Conservation (phyloP, 1,140 invertebrate species). For the Drosophila arawakana region DNA sequence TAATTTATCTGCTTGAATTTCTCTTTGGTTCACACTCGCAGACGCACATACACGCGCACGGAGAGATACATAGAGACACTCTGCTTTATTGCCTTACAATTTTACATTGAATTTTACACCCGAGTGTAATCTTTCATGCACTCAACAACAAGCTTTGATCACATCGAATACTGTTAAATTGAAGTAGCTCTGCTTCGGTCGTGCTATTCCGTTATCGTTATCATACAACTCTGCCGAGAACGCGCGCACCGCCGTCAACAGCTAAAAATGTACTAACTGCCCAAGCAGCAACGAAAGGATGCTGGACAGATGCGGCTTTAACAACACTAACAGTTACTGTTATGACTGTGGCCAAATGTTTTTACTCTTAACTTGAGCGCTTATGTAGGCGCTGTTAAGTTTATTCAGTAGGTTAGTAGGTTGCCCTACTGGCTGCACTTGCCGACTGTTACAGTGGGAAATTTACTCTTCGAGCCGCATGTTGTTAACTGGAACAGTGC, state of each 20-base stretch:
- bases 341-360: slow-evolving; percentile 10
- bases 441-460: slow-evolving; percentile 52
- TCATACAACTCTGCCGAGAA: slow-evolving; percentile 47
- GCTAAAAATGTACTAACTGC: slow-evolving; percentile 72
- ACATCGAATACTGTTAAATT: slow-evolving; percentile 36
- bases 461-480: slow-evolving; percentile 59
- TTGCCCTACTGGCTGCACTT: slow-evolving; percentile 38
- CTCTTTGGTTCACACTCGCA: not conserved
- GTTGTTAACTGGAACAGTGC: slow-evolving; percentile 6
- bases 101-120: slow-evolving; percentile 62
- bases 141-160: slow-evolving; percentile 27
- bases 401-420: slow-evolving; percentile 73
- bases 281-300: slow-evolving; percentile 25
- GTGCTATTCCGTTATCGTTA: slow-evolving; percentile 14
- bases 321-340: slow-evolving; percentile 35
- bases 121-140: slow-evolving; percentile 71
- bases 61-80: slow-evolving; percentile 30
- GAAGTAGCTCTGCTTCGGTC: not conserved
- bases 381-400: slow-evolving; percentile 18
- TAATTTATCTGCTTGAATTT: slow-evolving; percentile 63
- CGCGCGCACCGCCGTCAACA: slow-evolving; percentile 73
- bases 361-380: slow-evolving; percentile 39
- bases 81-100: slow-evolving; percentile 47
- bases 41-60: not conserved
- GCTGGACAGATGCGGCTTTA: slow-evolving; percentile 21